Percentiles rank a stretch among this genome's conserved stretches.
These are phyloP conservation scores for Willisornis vidua DNA, from an alignment of 2,113 vertebrate genomes.

Conservation along the genomic window DNA sequence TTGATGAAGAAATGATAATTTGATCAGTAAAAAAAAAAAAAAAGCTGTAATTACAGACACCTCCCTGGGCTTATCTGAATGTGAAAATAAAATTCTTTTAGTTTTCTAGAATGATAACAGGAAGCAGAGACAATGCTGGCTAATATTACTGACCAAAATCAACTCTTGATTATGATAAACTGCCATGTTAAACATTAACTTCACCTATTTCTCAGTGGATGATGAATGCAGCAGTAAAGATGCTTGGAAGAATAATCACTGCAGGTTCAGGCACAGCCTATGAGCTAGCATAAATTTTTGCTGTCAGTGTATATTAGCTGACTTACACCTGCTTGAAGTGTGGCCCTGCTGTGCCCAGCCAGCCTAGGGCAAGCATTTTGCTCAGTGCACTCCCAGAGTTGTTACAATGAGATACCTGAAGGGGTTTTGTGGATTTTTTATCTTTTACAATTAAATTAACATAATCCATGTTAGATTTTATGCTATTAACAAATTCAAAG, in stretches of 20 bases:
- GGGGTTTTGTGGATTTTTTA: rapidly evolving
- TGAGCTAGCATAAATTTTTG: not conserved
- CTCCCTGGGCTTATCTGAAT: not conserved
- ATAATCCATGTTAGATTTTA: not conserved
- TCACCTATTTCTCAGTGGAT: not conserved
- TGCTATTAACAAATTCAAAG: not conserved
- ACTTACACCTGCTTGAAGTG: not conserved
- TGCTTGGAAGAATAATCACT: not conserved
- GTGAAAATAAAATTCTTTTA: not conserved
- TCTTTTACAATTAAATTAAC: not conserved
- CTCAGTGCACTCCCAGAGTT: not conserved
- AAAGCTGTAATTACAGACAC: not conserved
- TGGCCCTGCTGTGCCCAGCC: not conserved
- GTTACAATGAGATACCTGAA: not conserved
- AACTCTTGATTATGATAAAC: not conserved
- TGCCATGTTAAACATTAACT: not conserved
- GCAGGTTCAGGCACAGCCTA: not conserved
- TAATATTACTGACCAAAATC: not conserved
- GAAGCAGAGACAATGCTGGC: not conserved
- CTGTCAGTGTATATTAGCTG: not conserved
- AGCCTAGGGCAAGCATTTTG: not conserved
- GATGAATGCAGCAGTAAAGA: not conserved
- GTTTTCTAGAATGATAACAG: not conserved
- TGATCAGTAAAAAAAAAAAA: not conserved
- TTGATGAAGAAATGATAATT: not conserved